phyloP scores from a whole-genome alignment of 2,888 invertebrate species.

The Podabrus alpinus region DNA sequence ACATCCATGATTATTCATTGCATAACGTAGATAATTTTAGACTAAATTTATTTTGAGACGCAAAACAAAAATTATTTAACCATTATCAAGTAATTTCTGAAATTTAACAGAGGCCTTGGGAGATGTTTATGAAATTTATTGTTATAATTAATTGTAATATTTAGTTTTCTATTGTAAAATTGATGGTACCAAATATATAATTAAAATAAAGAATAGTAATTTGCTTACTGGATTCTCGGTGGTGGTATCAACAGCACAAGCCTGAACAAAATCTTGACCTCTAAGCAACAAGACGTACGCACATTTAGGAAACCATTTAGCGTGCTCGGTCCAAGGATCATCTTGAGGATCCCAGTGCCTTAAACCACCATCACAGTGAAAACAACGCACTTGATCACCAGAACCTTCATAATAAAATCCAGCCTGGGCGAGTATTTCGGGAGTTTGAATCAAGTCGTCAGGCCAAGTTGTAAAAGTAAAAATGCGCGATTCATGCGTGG shows the following conservation, averaged over 20 bases:
- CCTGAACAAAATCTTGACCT: slow-evolving; percentile 76
- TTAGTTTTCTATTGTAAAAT: too few species aligned
- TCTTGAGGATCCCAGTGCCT: slow-evolving; percentile 89
- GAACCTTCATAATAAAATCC: slow-evolving; percentile 85
- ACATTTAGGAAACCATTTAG: slow-evolving; percentile 90
- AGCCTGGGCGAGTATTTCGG: slow-evolving; percentile 78
- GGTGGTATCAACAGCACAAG: slow-evolving; percentile 48
- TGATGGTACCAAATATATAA: too few species aligned
- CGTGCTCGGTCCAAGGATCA: slow-evolving; percentile 93
- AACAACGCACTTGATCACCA: slow-evolving; percentile 83
- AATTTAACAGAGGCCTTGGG: too few species aligned
- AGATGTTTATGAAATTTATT: too few species aligned
- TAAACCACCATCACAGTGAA: slow-evolving; percentile 92
- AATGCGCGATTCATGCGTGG: slow-evolving; percentile 71
- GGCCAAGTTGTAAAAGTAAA: slow-evolving; percentile 81
- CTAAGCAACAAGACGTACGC: slow-evolving; percentile 81
- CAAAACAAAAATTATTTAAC: too few species aligned
- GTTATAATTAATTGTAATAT: too few species aligned
- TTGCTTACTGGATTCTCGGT: not conserved
- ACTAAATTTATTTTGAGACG: too few species aligned
- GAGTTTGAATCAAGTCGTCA: slow-evolving; percentile 71
- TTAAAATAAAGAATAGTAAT: not conserved
- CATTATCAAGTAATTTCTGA: too few species aligned
- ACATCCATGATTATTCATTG: too few species aligned
- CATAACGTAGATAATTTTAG: too few species aligned